phyloP scores from a whole-genome alignment of 1,140 invertebrate genomes.

The Drosophila bocqueti region DNA sequence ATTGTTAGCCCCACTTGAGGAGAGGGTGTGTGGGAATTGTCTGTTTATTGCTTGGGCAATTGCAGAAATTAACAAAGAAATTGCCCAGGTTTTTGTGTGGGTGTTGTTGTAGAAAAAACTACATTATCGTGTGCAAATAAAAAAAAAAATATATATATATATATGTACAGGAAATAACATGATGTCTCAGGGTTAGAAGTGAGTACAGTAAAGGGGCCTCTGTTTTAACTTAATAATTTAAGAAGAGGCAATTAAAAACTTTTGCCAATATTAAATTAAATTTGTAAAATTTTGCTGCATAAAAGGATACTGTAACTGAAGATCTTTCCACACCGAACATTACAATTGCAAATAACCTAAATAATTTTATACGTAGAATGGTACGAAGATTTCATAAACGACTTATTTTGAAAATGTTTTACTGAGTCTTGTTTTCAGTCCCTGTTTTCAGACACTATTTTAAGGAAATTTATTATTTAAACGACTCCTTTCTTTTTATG shows the following conservation, averaged over 20 bases:
- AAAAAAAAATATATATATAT: background rate
- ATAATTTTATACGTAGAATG: no score
- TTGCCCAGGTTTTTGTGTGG: constrained; percentile 2
- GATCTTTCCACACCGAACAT: no score
- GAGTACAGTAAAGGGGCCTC: background rate
- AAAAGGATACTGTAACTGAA: background rate
- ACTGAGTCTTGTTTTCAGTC: no score
- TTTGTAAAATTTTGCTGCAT: background rate
- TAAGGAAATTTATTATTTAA: no score
- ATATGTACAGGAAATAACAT: background rate
- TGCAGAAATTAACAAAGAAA: constrained; percentile 59
- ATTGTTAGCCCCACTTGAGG: constrained; percentile 19
- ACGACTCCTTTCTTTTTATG: no score
- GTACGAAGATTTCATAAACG: no score
- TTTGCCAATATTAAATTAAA: background rate
- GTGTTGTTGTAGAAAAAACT: constrained; percentile 22
- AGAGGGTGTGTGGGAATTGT: background rate
- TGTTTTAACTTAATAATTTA: background rate
- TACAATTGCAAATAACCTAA: background rate
- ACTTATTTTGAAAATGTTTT: no score
- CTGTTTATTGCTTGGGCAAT: constrained; percentile 43
- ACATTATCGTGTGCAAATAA: background rate
- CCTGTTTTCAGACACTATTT: no score
- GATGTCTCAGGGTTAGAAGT: background rate
- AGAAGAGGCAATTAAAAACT: background rate